phyloP scores from a whole-genome alignment of 2,113 vertebrate genomes.

The Macrotus californicus region DNA sequence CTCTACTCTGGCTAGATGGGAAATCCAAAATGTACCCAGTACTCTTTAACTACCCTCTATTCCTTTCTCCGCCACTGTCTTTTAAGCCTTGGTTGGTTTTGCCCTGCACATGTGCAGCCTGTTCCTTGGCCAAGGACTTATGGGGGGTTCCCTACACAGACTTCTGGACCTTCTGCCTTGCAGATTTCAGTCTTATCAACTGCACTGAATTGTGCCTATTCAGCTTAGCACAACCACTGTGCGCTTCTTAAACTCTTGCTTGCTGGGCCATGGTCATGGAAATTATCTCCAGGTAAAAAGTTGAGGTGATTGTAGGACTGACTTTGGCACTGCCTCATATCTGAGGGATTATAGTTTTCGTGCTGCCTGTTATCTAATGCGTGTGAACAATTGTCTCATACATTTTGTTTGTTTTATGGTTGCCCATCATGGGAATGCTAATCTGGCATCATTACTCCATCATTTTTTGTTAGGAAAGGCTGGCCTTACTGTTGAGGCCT shows the following conservation, averaged over 20 bases:
- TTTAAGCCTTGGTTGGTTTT: constrained; percentile 31
- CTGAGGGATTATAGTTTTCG: neutral
- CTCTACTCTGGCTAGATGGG: neutral
- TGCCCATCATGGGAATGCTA: neutral
- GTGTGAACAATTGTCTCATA: neutral
- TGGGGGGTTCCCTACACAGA: neutral
- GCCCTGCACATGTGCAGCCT: neutral
- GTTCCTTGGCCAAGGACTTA: neutral
- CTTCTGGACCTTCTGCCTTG: neutral
- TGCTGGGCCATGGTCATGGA: neutral
- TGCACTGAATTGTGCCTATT: neutral
- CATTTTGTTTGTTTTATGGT: constrained; percentile 18
- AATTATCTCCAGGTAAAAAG: neutral
- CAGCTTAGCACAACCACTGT: neutral
- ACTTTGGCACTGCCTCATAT: neutral
- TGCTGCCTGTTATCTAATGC: neutral
- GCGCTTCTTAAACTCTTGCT: neutral
- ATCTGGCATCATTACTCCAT: neutral
- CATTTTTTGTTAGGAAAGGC: neutral
- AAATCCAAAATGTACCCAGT: neutral
- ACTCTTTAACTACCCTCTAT: neutral
- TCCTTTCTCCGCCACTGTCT: neutral
- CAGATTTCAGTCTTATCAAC: neutral
- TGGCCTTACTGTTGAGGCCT: neutral
- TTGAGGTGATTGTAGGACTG: neutral